Base-by-base conservation (phyloP, 53 echinoderm and acorn worm genomes). In the Hippasteria phrygiana region DNA sequence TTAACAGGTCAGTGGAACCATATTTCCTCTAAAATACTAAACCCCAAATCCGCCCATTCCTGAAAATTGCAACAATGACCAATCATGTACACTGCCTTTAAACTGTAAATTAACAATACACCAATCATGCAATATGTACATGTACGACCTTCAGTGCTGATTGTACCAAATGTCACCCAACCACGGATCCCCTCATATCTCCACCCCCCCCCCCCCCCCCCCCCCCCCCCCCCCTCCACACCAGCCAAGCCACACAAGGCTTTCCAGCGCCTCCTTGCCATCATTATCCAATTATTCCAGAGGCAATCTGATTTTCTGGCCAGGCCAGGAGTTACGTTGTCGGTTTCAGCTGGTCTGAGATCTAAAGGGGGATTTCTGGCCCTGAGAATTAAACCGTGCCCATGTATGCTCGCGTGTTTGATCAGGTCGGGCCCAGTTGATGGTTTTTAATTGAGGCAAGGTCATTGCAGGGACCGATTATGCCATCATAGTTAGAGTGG, bases 261-360 rank as follows among this genome's bases (percentile, higher is more conserved):
- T 62, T 55, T 39, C 40, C 62, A 20, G 33, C 39, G 62, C 78
- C 56, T 38, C 26, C 78, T 55, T 38, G 38, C 62, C 16, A 28
- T 46, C 40, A 64, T 81, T 65, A 81, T 81, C 81, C 34, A 81
- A 64, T 81, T 81, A 81, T 31, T 56, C 81, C 81, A 0, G 31
- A 13, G 14, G 12, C 37, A 65, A 81, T 81, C 64, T 81, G 81
- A 81, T 81, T 81, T 81, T 81, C 41, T 43, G 81, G 81, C 81
- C 16, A 14, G 63, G 20, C 41, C 45, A 43, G 43, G 28, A 43
- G 63, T 16, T 18, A 47, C 5, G 46, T 5, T 5, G 46, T 5
- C 5, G 17, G 59, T 8, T 17, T 72, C 27, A 35, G 69, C 69
- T 11, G 3, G 69, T 18, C 17, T n/a, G n/a, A n/a, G n/a, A n/a